phyloP scores from a whole-genome alignment of 2,888 invertebrate species.

The Allolobophora icterica region DNA sequence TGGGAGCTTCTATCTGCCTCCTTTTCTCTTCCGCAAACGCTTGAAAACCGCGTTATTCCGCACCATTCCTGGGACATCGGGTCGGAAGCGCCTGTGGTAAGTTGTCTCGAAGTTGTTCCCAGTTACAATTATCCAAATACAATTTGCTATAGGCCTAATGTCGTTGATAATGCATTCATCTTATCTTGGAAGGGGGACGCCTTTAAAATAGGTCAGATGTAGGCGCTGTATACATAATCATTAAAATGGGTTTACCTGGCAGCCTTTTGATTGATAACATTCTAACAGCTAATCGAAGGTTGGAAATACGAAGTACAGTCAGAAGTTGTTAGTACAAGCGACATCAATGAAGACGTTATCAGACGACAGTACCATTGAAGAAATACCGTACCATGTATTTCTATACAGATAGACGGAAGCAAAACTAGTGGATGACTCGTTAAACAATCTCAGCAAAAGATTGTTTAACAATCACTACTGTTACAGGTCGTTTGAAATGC shows the following conservation, averaged over 20 bases:
- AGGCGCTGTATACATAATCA: no score
- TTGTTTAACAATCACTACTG: background rate
- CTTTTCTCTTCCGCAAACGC: no score
- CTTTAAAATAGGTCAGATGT: no score
- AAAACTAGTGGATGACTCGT: background rate
- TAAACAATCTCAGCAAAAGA: background rate
- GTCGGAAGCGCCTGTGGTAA: no score
- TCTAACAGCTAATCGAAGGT: background rate
- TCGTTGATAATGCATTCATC: background rate
- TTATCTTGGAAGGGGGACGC: no score
- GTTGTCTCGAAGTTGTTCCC: no score
- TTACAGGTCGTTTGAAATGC: background rate
- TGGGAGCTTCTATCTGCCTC: no score
- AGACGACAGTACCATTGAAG: background rate
- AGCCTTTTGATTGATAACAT: background rate
- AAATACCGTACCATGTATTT: background rate
- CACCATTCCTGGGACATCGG: no score
- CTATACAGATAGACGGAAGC: background rate
- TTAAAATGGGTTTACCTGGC: background rate
- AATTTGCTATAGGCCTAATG: background rate
- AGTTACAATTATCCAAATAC: no score
- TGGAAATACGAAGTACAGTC: background rate
- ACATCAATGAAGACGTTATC: background rate
- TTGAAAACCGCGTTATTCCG: no score
- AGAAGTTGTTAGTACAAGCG: background rate